Evolutionary conservation across 2,888 invertebrate genomes (phyloP).

Genomic region (Tinea pellionella): DNA sequence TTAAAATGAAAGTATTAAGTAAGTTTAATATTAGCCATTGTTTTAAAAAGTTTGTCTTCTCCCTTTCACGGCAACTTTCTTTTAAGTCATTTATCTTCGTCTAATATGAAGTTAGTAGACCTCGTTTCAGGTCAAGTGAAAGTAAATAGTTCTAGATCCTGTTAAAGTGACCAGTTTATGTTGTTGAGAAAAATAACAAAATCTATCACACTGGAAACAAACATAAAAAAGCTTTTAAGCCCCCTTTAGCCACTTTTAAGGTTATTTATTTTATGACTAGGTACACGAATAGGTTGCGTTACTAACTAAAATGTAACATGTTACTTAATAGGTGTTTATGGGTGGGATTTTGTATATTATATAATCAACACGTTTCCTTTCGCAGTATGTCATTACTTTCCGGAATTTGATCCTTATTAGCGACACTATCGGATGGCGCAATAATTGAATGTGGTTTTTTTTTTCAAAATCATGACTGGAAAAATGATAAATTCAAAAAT

Average conservation of each 20-base stretch:
- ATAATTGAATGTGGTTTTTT: no score
- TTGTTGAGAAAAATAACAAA: slow-evolving; percentile 30
- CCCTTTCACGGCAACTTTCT: background rate
- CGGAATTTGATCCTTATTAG: no score
- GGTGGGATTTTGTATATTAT: background rate
- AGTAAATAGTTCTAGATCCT: slow-evolving; percentile 38
- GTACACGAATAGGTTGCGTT: background rate
- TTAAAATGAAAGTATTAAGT: no score
- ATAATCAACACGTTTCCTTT: no score
- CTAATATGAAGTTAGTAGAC: background rate
- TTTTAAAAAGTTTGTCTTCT: background rate
- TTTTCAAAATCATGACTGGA: no score
- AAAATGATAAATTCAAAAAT: no score
- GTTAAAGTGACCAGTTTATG: slow-evolving; percentile 49
- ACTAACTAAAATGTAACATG: background rate
- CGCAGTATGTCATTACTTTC: no score
- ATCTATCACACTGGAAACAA: slow-evolving; percentile 43
- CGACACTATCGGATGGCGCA: no score
- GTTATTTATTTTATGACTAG: slow-evolving; percentile 38
- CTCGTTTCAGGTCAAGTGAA: slow-evolving; percentile 38
- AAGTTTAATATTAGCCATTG: background rate
- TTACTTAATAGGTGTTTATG: background rate
- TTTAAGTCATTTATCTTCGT: slow-evolving; percentile 10
- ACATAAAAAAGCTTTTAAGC: slow-evolving; percentile 34
- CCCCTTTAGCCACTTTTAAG: slow-evolving; percentile 23